Evolutionary conservation across 2,113 vertebrate species (phyloP).

Genomic region (Danionella cerebrum): DNA sequence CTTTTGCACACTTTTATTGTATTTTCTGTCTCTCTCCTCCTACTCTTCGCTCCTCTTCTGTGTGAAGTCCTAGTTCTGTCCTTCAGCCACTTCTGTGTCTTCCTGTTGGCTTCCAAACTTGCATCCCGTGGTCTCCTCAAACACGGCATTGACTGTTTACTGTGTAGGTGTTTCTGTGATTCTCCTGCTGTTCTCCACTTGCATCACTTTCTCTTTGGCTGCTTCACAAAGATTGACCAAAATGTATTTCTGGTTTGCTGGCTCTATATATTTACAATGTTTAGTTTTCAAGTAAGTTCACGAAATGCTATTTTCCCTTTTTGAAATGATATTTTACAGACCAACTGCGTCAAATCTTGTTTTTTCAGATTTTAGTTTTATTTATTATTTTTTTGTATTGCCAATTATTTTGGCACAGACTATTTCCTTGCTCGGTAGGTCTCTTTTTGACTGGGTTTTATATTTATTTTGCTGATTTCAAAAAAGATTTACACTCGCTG

Average conservation of each 20-base stretch:
- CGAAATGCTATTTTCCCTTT: too few species aligned
- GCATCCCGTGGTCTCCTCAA: slow-evolving; percentile 4
- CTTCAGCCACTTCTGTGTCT: slow-evolving; percentile 25
- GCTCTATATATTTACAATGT: too few species aligned
- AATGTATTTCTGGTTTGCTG: background rate
- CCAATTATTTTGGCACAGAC: too few species aligned
- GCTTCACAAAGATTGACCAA: background rate
- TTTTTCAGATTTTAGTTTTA: too few species aligned
- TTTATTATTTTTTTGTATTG: too few species aligned
- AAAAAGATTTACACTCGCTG: too few species aligned
- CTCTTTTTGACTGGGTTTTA: too few species aligned
- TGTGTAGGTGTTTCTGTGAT: slow-evolving; percentile 22
- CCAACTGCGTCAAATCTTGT: too few species aligned
- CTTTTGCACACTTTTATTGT: background rate
- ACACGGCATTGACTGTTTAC: background rate
- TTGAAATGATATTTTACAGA: too few species aligned
- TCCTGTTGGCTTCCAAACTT: slow-evolving; percentile 26
- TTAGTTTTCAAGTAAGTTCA: too few species aligned
- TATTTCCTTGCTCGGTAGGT: too few species aligned
- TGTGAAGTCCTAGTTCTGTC: slow-evolving; percentile 22
- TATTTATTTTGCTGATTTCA: too few species aligned
- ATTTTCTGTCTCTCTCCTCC: slow-evolving; percentile 16
- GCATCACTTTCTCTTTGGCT: background rate
- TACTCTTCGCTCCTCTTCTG: slow-evolving; percentile 9
- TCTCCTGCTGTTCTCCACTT: slow-evolving; percentile 13